Evolutionary conservation across 2,113 vertebrate genomes (phyloP).

Genomic region (Zeus faber): DNA sequence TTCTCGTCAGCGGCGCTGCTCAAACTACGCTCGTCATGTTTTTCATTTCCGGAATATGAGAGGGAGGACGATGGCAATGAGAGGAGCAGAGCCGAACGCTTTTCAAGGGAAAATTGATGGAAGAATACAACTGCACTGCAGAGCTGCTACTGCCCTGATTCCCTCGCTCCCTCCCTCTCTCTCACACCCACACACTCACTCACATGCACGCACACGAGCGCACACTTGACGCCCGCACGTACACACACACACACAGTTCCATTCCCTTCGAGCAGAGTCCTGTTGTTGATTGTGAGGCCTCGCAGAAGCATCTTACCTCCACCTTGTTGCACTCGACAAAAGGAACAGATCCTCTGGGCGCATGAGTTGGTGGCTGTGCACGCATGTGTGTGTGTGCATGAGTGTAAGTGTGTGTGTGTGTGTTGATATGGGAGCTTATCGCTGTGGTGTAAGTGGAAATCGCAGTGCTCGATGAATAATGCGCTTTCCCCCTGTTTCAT

Average conservation of each 20-base stretch:
- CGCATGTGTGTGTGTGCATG: too few species aligned
- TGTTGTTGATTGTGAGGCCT: neutral
- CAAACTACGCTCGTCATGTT: too few species aligned
- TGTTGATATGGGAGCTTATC: too few species aligned
- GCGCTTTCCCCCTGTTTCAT: neutral
- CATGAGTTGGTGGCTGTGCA: too few species aligned
- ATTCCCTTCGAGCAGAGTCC: neutral
- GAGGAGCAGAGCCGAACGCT: neutral
- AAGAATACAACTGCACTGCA: constrained; percentile 3
- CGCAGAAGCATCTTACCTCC: neutral
- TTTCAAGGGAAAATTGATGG: neutral
- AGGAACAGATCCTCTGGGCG: neutral
- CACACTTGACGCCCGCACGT: too few species aligned
- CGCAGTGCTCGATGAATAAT: too few species aligned
- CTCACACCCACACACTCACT: neutral
- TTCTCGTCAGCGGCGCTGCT: too few species aligned
- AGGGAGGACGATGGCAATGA: too few species aligned
- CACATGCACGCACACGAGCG: too few species aligned
- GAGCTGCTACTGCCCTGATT: constrained; percentile 5
- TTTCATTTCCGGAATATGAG: too few species aligned
- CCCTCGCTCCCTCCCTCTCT: neutral
- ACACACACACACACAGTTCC: too few species aligned
- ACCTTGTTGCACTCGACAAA: neutral
- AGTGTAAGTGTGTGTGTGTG: too few species aligned
- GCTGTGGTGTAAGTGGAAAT: neutral